phyloP scores from a whole-genome alignment of 2,797 vertebrate species.

The Masticophis lateralis region DNA sequence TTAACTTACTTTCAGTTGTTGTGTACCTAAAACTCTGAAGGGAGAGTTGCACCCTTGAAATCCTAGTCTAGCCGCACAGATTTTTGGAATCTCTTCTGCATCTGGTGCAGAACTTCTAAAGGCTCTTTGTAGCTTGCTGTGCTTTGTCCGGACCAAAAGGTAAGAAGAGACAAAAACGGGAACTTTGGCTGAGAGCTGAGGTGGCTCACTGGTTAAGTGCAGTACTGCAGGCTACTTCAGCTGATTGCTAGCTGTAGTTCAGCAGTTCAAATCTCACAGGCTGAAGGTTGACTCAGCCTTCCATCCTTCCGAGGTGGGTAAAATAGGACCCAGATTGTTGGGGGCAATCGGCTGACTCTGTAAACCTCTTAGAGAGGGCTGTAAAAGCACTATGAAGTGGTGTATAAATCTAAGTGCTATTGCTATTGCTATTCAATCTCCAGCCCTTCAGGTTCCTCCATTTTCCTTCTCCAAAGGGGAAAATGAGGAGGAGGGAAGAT shows the following conservation, averaged over 20 bases:
- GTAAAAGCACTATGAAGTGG: too few species aligned
- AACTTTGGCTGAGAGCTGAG: neutral
- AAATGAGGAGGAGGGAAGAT: neutral
- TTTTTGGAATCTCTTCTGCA: neutral
- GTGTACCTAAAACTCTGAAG: neutral
- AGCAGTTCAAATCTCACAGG: too few species aligned
- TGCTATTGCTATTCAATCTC: neutral
- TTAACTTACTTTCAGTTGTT: neutral
- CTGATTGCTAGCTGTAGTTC: too few species aligned
- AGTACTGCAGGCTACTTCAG: too few species aligned
- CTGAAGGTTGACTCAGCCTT: too few species aligned
- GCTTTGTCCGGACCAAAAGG: neutral
- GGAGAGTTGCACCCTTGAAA: neutral
- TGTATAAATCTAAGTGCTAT: too few species aligned
- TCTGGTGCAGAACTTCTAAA: neutral
- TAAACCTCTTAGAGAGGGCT: too few species aligned
- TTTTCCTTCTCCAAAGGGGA: neutral
- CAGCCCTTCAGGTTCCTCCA: neutral
- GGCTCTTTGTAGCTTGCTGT: neutral
- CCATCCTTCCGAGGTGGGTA: too few species aligned
- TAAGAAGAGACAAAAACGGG: neutral
- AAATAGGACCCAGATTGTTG: too few species aligned
- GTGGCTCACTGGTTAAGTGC: too few species aligned
- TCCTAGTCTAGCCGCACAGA: neutral
- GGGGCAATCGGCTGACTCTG: too few species aligned